Conservation (phyloP, 2,888 invertebrate genomes). For the Aromia moschata region DNA sequence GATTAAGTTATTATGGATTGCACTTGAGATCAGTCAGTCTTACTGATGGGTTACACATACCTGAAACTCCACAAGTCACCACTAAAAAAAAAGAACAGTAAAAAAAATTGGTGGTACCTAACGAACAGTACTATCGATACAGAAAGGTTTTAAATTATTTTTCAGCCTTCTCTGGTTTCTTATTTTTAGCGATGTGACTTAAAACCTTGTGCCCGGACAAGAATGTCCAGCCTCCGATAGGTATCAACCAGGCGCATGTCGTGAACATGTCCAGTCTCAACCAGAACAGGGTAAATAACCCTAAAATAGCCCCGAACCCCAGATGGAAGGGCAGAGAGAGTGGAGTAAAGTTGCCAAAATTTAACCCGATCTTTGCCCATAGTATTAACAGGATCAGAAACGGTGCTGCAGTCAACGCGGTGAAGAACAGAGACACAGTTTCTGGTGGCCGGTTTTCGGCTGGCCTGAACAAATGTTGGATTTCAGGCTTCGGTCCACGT, state of each 20-base stretch:
- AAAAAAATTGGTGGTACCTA: background rate
- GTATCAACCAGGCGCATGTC: constrained; percentile 87
- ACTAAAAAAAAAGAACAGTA: background rate
- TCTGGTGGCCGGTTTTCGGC: constrained; percentile 92
- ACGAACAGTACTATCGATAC: no score
- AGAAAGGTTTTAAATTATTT: constrained; percentile 29
- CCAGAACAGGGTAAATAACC: constrained; percentile 92
- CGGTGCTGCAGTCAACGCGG: constrained; percentile 82
- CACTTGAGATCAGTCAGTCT: no score
- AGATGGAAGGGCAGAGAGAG: constrained; percentile 90
- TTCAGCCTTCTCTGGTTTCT: constrained; percentile 44
- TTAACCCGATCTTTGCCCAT: constrained; percentile 89
- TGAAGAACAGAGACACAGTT: constrained; percentile 90
- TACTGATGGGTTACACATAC: no score
- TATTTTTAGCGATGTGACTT: constrained; percentile 73
- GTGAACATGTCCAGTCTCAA: constrained; percentile 94
- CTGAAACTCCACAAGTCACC: background rate
- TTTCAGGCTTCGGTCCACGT: constrained; percentile 69
- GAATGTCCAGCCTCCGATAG: constrained; percentile 89
- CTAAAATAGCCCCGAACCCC: constrained; percentile 87
- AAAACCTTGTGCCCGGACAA: constrained; percentile 92
- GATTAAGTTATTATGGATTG: no score
- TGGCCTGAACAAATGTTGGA: constrained; percentile 86
- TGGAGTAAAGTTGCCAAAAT: constrained; percentile 83
- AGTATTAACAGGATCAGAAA: constrained; percentile 82